A percentile compares a stretch with the other conserved stretches of the same genome.
phyloP scores from a whole-genome alignment of 2,113 vertebrate species.

The Poeciliopsis prolifica region DNA sequence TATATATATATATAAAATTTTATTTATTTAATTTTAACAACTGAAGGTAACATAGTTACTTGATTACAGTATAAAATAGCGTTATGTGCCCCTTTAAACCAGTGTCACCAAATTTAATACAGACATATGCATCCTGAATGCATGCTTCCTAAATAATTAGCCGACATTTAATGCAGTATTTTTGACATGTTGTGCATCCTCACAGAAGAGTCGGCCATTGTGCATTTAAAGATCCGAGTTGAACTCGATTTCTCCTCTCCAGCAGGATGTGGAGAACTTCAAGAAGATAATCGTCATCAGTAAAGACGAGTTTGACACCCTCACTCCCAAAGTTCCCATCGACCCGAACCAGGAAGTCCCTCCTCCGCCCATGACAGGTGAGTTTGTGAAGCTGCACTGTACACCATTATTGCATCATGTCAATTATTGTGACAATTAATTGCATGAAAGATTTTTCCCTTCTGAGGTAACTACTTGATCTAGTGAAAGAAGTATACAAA shows the following conservation, averaged over 20 bases:
- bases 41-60: no score
- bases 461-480: no score
- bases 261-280: constrained; percentile 91
- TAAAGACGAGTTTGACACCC: constrained; percentile 87
- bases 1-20: no score
- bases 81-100: no score
- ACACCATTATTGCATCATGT: neutral
- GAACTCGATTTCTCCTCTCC: constrained; percentile 11
- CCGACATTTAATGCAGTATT: no score
- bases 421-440: no score
- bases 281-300: constrained; percentile 91
- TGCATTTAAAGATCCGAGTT: neutral
- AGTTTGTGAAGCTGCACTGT: constrained; percentile 35
- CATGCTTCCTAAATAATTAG: neutral
- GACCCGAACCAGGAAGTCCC: constrained; percentile 81
- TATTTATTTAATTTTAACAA: no score
- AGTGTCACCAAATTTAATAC: no score
- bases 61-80: no score
- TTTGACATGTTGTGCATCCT: neutral
- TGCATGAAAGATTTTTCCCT: no score
- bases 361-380: constrained; percentile 75
- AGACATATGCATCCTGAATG: neutral
- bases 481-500: no score
- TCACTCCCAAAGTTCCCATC: constrained; percentile 81
- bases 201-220: no score